Conservation (phyloP, 2,797 vertebrate genomes). For the Typhlichthys eigenmanni region DNA sequence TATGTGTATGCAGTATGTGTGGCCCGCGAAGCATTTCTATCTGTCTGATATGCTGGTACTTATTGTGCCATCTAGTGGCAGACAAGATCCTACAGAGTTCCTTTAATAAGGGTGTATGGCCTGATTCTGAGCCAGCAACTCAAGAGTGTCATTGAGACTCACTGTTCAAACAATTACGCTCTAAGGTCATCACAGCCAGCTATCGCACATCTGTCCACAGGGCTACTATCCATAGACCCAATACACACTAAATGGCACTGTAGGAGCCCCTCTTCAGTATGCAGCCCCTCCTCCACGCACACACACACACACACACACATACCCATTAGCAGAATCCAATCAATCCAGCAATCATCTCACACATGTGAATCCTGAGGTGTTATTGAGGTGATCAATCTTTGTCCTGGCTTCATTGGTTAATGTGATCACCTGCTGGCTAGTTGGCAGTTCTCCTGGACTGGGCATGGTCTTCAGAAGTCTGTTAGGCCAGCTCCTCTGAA, state of each 20-base stretch:
- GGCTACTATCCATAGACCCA: slow-evolving; percentile 45
- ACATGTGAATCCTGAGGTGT: slow-evolving; percentile 62
- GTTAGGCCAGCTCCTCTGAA: slow-evolving; percentile 47
- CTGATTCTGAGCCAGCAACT: not conserved
- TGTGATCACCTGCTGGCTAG: slow-evolving; percentile 64
- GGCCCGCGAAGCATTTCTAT: too few relatives aligned
- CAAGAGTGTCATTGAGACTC: slow-evolving; percentile 13
- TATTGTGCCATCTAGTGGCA: too few relatives aligned
- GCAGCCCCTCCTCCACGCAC: slow-evolving; percentile 33
- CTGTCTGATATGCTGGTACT: too few relatives aligned
- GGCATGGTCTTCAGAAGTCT: slow-evolving; percentile 30
- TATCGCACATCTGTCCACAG: slow-evolving; percentile 68
- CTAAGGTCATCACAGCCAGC: slow-evolving; percentile 20
- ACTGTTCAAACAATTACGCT: slow-evolving; percentile 16
- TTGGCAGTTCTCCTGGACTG: slow-evolving; percentile 62
- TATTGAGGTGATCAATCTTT: slow-evolving; percentile 68
- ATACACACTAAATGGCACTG: slow-evolving; percentile 57
- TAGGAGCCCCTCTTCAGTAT: slow-evolving; percentile 54
- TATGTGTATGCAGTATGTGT: too few relatives aligned
- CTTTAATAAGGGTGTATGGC: too few relatives aligned
- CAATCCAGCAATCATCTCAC: slow-evolving; percentile 52
- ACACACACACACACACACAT: not conserved
- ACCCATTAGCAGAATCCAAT: slow-evolving; percentile 67
- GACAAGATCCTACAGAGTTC: too few relatives aligned
- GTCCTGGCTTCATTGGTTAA: slow-evolving; percentile 59